Base-by-base conservation (phyloP, 2,797 vertebrate species). In the Sebastes steindachneri region DNA sequence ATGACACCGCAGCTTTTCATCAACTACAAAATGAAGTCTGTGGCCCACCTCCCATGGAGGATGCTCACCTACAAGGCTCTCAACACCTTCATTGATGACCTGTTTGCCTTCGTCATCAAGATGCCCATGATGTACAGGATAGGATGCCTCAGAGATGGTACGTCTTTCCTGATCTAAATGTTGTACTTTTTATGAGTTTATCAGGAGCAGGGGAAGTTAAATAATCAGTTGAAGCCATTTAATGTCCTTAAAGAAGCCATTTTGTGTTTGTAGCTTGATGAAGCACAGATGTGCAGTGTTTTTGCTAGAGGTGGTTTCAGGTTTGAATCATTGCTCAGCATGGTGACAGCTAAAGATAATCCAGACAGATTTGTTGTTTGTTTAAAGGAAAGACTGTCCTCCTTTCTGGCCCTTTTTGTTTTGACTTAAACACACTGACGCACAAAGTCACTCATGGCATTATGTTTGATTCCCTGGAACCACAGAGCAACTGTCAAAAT, bases 121-220 rank as follows among this genome's bases (percentile, higher is more conserved):
- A 99, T 99, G 98, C 98, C 98, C 29, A 98, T 99, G 95, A 99
- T 99, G 98, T 99, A 99, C 92, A 97, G 98, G 93, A 99, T 99
- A 92, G 98, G 98, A 90, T 99, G 98, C 93, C 96, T 99, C 87
- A 94, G 98, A 95, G 98, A 99, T 2, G 98, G 98, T 98, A 90
- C 7, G 96, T 85, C 4, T 17, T 57, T 21, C 14, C 7, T 53
- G 0, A n/a, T 37, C 1, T 8, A 45, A 3, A 45, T 26, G 17
- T 60, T 63, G 0, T 28, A 3, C 71, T 68, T 25, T 9, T 33
- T 12, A 12, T 51, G n/a, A 64, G 10, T 79, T 51, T n/a, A 72
- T 28, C 4, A 7, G 3, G 4, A 33, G 41, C 9, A 4, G 5
- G 0, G 14, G 4, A 37, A 7, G 7, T 31, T 29, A 26, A 74